Percentiles rank a stretch among this genome's conserved stretches.
phyloP scores from a whole-genome alignment of 2,888 invertebrate genomes.

The Drosophila putrida region DNA sequence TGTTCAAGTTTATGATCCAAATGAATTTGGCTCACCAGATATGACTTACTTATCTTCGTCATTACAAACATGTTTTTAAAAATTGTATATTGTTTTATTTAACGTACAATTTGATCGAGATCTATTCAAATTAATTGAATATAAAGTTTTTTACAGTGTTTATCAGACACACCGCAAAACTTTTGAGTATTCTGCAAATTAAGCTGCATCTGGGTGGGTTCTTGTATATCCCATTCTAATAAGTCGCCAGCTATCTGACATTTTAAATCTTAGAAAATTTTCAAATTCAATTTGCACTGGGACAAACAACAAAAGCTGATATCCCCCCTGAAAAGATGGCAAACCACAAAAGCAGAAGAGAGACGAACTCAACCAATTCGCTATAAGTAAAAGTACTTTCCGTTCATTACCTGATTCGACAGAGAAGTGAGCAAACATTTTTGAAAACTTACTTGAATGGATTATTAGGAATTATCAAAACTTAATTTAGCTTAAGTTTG shows the following conservation, averaged over 20 bases:
- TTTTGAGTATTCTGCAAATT: constrained; percentile 56
- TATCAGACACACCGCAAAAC: constrained; percentile 53
- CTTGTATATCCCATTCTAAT: constrained; percentile 52
- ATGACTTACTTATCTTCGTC: too few relatives aligned
- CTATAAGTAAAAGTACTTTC: constrained; percentile 1
- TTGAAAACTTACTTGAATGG: constrained; percentile 78
- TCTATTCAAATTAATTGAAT: neutral
- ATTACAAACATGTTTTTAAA: too few relatives aligned
- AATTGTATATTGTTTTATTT: too few relatives aligned
- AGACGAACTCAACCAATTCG: constrained; percentile 10
- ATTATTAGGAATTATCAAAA: constrained; percentile 83
- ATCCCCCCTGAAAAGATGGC: constrained; percentile 5
- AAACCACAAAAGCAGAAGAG: constrained; percentile 26
- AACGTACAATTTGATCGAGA: neutral
- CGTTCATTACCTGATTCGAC: constrained; percentile 52
- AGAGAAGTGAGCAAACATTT: constrained; percentile 75
- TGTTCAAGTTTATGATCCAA: too few relatives aligned
- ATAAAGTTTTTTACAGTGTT: constrained; percentile 35
- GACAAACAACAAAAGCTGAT: constrained; percentile 61
- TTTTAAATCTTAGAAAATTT: constrained; percentile 71
- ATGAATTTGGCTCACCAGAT: too few relatives aligned
- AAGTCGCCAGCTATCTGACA: constrained; percentile 62
- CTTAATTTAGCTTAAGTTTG: constrained; percentile 78
- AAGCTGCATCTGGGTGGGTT: constrained; percentile 44
- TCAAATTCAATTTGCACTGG: constrained; percentile 75